Conservation (phyloP, 2,113 vertebrate genomes). For the Alligator mississippiensis region DNA sequence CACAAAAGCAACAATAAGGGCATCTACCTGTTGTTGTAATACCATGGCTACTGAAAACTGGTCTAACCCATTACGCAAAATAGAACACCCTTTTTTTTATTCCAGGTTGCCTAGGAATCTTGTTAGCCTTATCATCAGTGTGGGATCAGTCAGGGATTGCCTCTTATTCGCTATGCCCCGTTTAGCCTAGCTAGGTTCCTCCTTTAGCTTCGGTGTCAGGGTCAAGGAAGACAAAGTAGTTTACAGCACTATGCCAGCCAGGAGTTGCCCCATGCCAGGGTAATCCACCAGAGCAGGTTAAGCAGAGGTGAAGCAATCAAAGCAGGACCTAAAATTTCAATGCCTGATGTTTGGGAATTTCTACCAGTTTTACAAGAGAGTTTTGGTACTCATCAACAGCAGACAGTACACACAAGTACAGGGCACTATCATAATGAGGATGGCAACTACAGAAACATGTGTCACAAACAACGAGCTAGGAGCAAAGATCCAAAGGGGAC, state of each 20-base stretch:
- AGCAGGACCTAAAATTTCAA: fast-evolving
- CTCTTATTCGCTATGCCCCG: neutral
- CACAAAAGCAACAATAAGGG: neutral
- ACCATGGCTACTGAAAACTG: neutral
- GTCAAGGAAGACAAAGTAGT: neutral
- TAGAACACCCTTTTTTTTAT: fast-evolving
- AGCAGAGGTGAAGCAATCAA: neutral
- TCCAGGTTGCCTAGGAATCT: neutral
- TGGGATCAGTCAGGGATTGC: neutral
- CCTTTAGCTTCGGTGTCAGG: neutral
- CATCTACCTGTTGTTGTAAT: neutral
- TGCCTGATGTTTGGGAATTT: neutral
- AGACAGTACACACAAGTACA: too few species aligned
- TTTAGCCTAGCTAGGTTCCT: neutral
- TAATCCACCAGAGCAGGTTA: neutral
- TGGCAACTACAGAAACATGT: too few species aligned
- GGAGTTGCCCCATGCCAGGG: neutral
- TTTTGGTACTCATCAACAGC: too few species aligned
- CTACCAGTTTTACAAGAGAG: too few species aligned
- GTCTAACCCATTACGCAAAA: neutral
- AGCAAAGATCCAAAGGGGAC: too few species aligned
- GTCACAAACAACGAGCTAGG: too few species aligned
- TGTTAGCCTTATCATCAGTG: neutral
- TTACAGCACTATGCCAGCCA: neutral
- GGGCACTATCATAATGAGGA: too few species aligned